phyloP scores from a whole-genome alignment of 2,113 vertebrate species.

The Natator depressus region DNA sequence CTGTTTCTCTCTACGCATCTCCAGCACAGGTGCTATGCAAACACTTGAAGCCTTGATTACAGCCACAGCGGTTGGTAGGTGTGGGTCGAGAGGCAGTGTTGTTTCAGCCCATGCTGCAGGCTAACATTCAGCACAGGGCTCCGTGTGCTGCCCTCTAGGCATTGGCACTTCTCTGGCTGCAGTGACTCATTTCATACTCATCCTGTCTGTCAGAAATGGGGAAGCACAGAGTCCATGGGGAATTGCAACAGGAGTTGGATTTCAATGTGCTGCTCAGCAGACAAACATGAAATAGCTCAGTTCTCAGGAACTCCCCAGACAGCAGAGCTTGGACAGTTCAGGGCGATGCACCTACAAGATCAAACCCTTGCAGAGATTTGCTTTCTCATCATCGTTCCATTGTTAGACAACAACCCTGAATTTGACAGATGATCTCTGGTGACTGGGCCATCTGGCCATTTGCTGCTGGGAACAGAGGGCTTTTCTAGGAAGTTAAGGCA shows the following conservation, averaged over 20 bases:
- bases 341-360: neutral
- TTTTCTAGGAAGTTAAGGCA: neutral
- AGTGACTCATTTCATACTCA: conserved; percentile 27
- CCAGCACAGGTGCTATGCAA: neutral
- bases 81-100: fast-evolving
- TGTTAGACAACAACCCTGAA: neutral
- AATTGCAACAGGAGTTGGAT: conserved; percentile 52
- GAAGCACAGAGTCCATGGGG: conserved; percentile 5
- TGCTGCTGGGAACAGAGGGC: neutral
- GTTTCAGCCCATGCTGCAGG: neutral
- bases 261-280: neutral
- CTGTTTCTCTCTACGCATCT: neutral
- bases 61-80: fast-evolving
- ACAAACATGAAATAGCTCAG: conserved; percentile 76
- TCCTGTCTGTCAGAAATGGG: conserved; percentile 27
- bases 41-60: neutral
- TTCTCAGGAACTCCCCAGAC: conserved; percentile 74
- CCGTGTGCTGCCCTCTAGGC: neutral
- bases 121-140: neutral
- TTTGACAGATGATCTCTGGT: neutral
- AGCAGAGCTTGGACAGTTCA: neutral
- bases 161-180: neutral
- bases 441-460: neutral
- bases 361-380: neutral
- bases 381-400: too few relatives aligned